Percentiles rank a stretch among this genome's conserved stretches.
These are phyloP conservation scores for Lithosia quadra DNA, from an alignment of 2,888 invertebrate genomes.

Conservation along the genomic window DNA sequence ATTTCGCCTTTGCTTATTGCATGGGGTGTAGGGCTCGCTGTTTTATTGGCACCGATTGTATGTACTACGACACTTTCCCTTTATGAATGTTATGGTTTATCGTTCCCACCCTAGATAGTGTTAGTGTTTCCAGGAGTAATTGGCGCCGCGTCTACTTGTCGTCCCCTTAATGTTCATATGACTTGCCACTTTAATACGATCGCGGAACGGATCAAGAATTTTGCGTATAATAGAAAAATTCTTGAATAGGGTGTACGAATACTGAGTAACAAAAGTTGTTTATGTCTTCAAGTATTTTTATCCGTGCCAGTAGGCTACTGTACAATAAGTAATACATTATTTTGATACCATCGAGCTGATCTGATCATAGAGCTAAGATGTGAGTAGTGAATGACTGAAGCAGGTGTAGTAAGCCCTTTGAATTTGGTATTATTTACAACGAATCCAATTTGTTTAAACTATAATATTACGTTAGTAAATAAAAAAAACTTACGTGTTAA, in stretches of 20 bases:
- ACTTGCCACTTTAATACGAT: constrained; percentile 47
- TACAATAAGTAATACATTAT: too few species aligned
- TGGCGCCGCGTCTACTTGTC: constrained; percentile 54
- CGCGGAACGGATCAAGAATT: constrained; percentile 43
- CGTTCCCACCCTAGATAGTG: constrained; percentile 62
- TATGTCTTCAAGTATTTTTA: neutral
- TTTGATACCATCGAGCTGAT: too few species aligned
- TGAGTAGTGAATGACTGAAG: too few species aligned
- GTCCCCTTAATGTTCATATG: constrained; percentile 48
- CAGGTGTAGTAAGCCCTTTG: too few species aligned
- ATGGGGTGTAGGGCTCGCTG: constrained; percentile 76
- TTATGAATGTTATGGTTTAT: constrained; percentile 81
- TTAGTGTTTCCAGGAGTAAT: constrained; percentile 63
- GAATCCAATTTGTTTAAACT: too few species aligned
- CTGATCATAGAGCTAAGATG: too few species aligned
- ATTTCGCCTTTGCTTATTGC: constrained; percentile 83
- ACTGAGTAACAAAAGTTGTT: neutral
- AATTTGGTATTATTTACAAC: too few species aligned
- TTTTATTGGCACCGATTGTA: constrained; percentile 85
- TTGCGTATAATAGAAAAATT: constrained; percentile 38
- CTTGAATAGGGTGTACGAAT: constrained; percentile 8
- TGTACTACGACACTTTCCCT: constrained; percentile 81
- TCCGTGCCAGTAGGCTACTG: too few species aligned
- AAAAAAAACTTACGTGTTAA: neutral
- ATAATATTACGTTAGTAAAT: neutral